These are phyloP conservation scores for Digitonthophagus gazella DNA, from an alignment of 2,888 invertebrate genomes.

Conservation along the genomic window DNA sequence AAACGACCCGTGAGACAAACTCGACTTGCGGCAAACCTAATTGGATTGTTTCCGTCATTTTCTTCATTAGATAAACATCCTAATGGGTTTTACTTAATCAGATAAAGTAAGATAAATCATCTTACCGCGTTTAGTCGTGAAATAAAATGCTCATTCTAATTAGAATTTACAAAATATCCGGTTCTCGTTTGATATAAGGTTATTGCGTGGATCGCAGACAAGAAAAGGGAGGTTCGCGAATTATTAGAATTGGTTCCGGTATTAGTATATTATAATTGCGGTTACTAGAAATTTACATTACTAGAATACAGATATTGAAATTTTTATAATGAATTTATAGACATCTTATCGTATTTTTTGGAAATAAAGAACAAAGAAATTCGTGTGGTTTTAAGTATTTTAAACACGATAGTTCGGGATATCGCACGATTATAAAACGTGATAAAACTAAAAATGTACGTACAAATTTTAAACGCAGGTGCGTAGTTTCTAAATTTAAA, in stretches of 20 bases:
- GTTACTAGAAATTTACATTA: neutral
- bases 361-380: neutral
- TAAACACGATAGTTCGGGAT: neutral
- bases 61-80: neutral
- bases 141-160: no score
- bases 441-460: no score
- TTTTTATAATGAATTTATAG: no score
- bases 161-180: neutral
- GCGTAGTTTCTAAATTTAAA: no score
- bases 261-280: neutral
- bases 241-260: neutral
- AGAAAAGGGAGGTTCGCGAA: neutral
- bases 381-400: neutral
- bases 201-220: neutral
- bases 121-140: no score
- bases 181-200: neutral
- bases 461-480: no score
- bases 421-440: neutral
- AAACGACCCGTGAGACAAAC: neutral
- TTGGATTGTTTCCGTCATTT: neutral
- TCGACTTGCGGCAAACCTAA: no score
- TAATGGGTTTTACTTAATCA: neutral
- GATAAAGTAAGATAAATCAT: neutral
- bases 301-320: neutral
- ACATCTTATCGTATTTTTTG: no score